Conservation (phyloP, 2,113 vertebrate genomes). For the Ptychochromis oligacanthus region DNA sequence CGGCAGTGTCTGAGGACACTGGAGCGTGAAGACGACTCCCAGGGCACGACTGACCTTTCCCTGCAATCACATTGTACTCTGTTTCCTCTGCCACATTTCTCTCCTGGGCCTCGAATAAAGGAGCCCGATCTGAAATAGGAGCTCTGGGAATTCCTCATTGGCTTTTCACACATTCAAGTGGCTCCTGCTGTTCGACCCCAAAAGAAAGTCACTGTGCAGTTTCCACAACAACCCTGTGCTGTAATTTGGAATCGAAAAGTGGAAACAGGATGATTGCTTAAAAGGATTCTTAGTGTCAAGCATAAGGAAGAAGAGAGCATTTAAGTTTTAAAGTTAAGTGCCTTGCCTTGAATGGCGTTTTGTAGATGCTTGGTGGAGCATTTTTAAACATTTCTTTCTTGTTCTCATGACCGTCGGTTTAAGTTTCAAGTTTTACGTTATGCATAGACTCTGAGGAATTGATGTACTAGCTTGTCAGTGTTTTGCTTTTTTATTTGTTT, state of each 20-base stretch:
- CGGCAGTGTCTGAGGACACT: slow-evolving; percentile 38
- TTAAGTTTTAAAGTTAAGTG: background rate
- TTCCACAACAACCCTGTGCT: slow-evolving; percentile 59
- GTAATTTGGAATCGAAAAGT: slow-evolving; percentile 39
- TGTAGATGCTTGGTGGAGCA: background rate
- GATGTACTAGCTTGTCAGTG: background rate
- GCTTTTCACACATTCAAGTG: slow-evolving; percentile 27
- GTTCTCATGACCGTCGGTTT: background rate
- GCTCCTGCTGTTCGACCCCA: slow-evolving; percentile 44
- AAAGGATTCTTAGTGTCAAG: background rate
- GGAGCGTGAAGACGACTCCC: slow-evolving; percentile 56
- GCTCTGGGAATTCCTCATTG: slow-evolving; percentile 64
- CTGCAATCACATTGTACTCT: slow-evolving; percentile 52
- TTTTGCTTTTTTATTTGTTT: background rate
- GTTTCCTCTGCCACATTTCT: slow-evolving; percentile 38
- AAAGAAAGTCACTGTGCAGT: slow-evolving; percentile 44
- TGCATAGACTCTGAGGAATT: background rate
- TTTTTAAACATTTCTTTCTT: background rate
- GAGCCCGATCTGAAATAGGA: slow-evolving; percentile 65
- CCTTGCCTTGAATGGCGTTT: background rate
- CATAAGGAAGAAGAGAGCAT: background rate
- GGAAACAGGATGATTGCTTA: slow-evolving; percentile 5
- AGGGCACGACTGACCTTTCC: slow-evolving; percentile 62
- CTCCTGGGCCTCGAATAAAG: slow-evolving; percentile 55
- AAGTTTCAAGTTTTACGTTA: background rate